Conservation (phyloP, 2,888 invertebrate genomes). For the Andrena chrysosceles region DNA sequence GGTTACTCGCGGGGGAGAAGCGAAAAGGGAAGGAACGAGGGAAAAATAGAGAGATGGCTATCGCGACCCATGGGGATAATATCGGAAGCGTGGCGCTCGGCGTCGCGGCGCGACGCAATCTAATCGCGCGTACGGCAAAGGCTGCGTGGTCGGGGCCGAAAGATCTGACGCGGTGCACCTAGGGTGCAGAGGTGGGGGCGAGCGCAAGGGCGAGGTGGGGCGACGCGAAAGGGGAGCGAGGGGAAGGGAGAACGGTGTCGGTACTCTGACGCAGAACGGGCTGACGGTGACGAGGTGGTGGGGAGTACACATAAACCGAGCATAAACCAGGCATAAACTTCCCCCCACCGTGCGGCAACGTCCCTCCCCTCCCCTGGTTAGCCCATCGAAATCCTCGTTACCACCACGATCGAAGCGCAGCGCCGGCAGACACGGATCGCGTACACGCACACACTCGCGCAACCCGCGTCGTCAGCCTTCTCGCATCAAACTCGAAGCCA, state of each 20-base stretch:
- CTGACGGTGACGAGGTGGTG: constrained; percentile 40
- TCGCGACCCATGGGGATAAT: neutral
- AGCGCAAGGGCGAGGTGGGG: neutral
- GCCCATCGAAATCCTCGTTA: constrained; percentile 23
- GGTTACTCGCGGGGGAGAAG: neutral
- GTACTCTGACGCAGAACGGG: constrained; percentile 65
- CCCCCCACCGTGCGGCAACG: constrained; percentile 39
- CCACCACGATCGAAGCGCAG: constrained; percentile 38
- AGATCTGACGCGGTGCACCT: constrained; percentile 55
- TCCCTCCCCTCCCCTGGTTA: neutral
- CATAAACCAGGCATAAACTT: constrained; percentile 70
- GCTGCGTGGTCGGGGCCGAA: constrained; percentile 52
- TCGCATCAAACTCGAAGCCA: constrained; percentile 76
- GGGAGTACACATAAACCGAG: constrained; percentile 72
- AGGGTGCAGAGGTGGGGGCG: constrained; percentile 14
- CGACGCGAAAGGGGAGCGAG: constrained; percentile 38
- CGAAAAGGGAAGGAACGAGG: no score
- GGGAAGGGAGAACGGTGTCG: constrained; percentile 36
- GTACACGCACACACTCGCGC: constrained; percentile 41
- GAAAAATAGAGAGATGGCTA: neutral
- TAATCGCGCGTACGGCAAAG: constrained; percentile 68
- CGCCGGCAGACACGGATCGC: constrained; percentile 33
- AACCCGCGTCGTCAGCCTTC: constrained; percentile 67
- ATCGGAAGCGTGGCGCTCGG: constrained; percentile 55
- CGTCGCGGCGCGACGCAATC: constrained; percentile 76